These are phyloP conservation scores for Lypha dubia DNA, from an alignment of 2,888 invertebrate species.

Conservation along the genomic window DNA sequence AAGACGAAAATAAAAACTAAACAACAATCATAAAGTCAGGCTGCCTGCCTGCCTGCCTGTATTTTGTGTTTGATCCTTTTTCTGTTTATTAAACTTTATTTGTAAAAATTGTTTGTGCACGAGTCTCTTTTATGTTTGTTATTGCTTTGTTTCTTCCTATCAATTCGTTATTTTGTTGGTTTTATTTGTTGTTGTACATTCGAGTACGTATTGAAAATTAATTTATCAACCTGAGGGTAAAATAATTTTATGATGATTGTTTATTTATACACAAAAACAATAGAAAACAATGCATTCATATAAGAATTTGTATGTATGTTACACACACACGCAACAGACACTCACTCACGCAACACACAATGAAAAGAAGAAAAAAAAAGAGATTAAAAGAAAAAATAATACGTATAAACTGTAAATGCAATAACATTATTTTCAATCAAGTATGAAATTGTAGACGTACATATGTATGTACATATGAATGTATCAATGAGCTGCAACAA, in stretches of 20 bases:
- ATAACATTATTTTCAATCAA: conserved; percentile 20
- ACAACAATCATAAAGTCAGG: conserved; percentile 46
- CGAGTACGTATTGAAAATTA: conserved; percentile 67
- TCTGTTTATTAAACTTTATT: conserved; percentile 33
- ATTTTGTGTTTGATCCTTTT: conserved; percentile 62
- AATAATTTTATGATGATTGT: conserved; percentile 74
- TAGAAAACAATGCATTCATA: neutral
- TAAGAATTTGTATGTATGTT: neutral
- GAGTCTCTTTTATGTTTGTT: conserved; percentile 23
- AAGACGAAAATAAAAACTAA: conserved; percentile 3
- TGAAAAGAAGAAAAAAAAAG: neutral
- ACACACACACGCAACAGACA: neutral
- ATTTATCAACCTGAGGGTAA: conserved; percentile 75
- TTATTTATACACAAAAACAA: conserved; percentile 56
- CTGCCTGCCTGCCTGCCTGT: conserved; percentile 13
- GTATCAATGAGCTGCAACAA: too few species aligned
- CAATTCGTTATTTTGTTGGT: conserved; percentile 15
- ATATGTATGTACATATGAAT: too few species aligned
- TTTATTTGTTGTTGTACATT: conserved; percentile 15
- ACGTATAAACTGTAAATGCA: conserved; percentile 18
- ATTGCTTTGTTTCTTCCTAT: conserved; percentile 15
- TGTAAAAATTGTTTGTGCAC: conserved; percentile 5
- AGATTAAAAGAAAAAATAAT: neutral
- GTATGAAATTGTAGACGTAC: conserved; percentile 40
- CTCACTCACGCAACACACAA: neutral